Conservation (phyloP, 2,113 vertebrate genomes). For the Synchiropus splendidus region DNA sequence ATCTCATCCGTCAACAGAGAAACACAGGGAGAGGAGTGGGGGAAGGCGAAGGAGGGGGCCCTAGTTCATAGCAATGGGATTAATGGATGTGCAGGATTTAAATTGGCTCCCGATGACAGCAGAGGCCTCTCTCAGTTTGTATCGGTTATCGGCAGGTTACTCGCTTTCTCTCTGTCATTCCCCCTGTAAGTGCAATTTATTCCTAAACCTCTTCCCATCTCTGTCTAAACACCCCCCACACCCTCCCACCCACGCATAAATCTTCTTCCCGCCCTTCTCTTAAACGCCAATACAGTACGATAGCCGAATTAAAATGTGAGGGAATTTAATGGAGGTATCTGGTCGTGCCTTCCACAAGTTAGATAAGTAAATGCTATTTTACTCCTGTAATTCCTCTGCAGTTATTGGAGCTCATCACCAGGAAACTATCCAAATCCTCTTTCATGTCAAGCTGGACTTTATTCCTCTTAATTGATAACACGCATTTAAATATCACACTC, state of each 20-base stretch:
- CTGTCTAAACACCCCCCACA: conserved; percentile 8
- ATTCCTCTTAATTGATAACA: no score
- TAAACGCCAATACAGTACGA: conserved; percentile 40
- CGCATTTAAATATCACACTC: no score
- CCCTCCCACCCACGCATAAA: conserved; percentile 10
- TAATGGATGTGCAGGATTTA: conserved; percentile 48
- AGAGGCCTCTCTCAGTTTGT: conserved; percentile 39
- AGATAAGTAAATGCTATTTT: conserved; percentile 22
- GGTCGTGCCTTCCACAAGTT: conserved; percentile 8
- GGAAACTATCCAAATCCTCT: no score
- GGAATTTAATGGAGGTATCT: conserved; percentile 21
- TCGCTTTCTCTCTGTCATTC: conserved; percentile 17
- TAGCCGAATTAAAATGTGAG: conserved; percentile 40
- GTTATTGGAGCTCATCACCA: no score
- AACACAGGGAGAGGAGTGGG: conserved; percentile 28
- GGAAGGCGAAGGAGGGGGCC: conserved; percentile 12
- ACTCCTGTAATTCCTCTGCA: no score
- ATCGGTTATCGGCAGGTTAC: conserved; percentile 40
- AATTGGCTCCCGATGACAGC: conserved; percentile 52
- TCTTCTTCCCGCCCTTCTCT: conserved; percentile 15
- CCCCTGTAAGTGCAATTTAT: conserved; percentile 25
- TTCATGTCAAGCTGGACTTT: no score
- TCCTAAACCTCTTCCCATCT: conserved; percentile 22
- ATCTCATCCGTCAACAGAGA: conserved; percentile 72
- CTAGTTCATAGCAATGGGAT: conserved; percentile 47